Conservation (phyloP, 2,888 invertebrate genomes). For the Chloroclysta siterata region DNA sequence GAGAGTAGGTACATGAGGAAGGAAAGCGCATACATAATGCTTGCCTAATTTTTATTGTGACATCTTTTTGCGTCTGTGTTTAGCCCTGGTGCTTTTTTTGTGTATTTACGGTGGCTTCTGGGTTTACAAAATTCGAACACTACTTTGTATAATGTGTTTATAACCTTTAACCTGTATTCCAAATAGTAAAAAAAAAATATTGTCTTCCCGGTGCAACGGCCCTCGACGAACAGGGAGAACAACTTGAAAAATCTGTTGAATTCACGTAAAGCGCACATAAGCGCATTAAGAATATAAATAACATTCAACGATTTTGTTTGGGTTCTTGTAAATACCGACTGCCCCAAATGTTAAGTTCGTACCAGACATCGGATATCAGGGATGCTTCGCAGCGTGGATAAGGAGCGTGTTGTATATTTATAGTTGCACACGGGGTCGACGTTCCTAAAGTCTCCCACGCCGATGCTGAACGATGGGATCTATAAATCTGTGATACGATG, state of each 20-base stretch:
- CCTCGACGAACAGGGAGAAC: too few relatives aligned
- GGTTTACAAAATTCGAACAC: too few relatives aligned
- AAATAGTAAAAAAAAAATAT: too few relatives aligned
- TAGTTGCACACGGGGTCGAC: slow-evolving; percentile 80
- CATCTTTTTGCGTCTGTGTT: too few relatives aligned
- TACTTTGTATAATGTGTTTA: too few relatives aligned
- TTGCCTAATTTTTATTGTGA: too few relatives aligned
- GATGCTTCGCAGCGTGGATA: slow-evolving; percentile 66
- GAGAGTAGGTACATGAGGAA: not conserved
- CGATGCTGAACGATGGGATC: slow-evolving; percentile 64
- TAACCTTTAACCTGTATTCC: too few relatives aligned
- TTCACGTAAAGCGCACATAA: not conserved
- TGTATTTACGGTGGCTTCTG: too few relatives aligned
- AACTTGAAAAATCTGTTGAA: not conserved
- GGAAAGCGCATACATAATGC: too few relatives aligned
- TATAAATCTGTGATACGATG: slow-evolving; percentile 56
- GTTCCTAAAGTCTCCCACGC: slow-evolving; percentile 79
- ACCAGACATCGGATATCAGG: slow-evolving; percentile 52
- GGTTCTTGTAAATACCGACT: slow-evolving; percentile 4
- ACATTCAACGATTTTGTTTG: not conserved
- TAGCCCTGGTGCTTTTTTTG: too few relatives aligned
- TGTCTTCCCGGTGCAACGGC: too few relatives aligned
- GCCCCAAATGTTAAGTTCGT: slow-evolving; percentile 37
- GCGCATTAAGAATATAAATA: not conserved
- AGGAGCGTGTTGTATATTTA: slow-evolving; percentile 73